Conservation (phyloP, 1,140 invertebrate genomes). For the Hirudo medicinalis region DNA sequence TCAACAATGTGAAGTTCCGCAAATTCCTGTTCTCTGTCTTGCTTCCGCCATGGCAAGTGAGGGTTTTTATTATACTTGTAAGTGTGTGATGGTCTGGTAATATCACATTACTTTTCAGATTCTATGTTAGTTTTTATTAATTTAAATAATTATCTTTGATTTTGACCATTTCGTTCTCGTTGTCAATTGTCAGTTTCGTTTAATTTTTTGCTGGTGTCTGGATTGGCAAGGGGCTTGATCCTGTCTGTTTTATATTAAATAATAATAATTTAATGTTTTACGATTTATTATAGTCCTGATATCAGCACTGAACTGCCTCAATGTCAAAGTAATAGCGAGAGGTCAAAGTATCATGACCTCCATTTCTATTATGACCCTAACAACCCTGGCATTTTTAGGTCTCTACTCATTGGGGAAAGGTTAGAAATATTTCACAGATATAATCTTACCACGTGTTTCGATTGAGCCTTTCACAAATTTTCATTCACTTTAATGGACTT, state of each 20-base stretch:
- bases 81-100: not conserved
- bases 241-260: too few relatives aligned
- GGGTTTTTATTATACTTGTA: not conserved
- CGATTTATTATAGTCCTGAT: slow-evolving; percentile 1
- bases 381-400: not conserved
- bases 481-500: not conserved
- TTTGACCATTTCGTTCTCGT: too few relatives aligned
- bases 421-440: not conserved
- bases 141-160: not conserved
- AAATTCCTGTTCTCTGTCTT: not conserved
- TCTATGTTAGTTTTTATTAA: not conserved
- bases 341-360: slow-evolving; percentile 15
- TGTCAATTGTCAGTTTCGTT: not conserved
- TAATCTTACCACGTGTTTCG: not conserved
- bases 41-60: slow-evolving; percentile 11
- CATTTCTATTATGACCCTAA: slow-evolving; percentile 8
- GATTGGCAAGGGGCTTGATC: too few relatives aligned
- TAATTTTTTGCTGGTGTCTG: not conserved
- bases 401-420: not conserved
- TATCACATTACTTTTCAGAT: not conserved
- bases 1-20: slow-evolving; percentile 28
- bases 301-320: slow-evolving; percentile 6
- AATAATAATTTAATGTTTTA: not conserved
- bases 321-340: slow-evolving; percentile 12
- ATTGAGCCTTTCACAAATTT: too few relatives aligned